Evolutionary conservation across 2,888 invertebrate species (phyloP).

Genomic region (Pyrrhia umbra): DNA sequence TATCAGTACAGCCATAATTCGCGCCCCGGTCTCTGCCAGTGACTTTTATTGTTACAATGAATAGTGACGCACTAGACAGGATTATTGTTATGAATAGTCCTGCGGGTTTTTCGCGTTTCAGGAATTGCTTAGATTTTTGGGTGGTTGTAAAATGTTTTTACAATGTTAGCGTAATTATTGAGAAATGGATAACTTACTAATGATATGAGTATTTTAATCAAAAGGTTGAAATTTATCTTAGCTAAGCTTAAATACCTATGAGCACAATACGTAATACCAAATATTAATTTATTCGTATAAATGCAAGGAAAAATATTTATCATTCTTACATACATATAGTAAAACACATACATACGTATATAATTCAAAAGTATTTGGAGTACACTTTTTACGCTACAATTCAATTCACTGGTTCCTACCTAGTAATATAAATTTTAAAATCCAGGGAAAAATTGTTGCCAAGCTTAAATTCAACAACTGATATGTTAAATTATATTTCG

Average conservation of each 20-base stretch:
- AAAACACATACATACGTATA: slow-evolving; percentile 4
- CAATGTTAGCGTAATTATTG: background rate
- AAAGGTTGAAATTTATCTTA: too few species aligned
- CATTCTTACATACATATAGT: background rate
- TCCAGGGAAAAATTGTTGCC: background rate
- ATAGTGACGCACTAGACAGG: slow-evolving; percentile 52
- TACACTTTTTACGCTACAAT: slow-evolving; percentile 8
- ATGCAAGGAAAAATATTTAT: background rate
- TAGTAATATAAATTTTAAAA: slow-evolving; percentile 10
- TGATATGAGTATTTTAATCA: too few species aligned
- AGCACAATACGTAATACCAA: too few species aligned
- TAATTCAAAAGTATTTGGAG: slow-evolving; percentile 12
- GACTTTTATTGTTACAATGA: slow-evolving; percentile 60
- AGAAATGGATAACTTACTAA: too few species aligned
- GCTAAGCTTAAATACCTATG: too few species aligned
- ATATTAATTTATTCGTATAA: too few species aligned
- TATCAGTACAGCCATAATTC: slow-evolving; percentile 54
- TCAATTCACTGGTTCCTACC: slow-evolving; percentile 16
- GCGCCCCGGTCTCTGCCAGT: slow-evolving; percentile 40
- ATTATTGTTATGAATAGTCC: slow-evolving; percentile 53
- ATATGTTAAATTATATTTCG: slow-evolving; percentile 1
- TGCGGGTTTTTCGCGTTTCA: slow-evolving; percentile 32
- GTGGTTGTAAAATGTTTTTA: background rate
- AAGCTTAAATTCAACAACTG: slow-evolving; percentile 4
- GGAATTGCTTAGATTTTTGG: slow-evolving; percentile 21